These are phyloP conservation scores for Julus scandinavius DNA, from an alignment of 2,888 invertebrate species.

Conservation along the genomic window DNA sequence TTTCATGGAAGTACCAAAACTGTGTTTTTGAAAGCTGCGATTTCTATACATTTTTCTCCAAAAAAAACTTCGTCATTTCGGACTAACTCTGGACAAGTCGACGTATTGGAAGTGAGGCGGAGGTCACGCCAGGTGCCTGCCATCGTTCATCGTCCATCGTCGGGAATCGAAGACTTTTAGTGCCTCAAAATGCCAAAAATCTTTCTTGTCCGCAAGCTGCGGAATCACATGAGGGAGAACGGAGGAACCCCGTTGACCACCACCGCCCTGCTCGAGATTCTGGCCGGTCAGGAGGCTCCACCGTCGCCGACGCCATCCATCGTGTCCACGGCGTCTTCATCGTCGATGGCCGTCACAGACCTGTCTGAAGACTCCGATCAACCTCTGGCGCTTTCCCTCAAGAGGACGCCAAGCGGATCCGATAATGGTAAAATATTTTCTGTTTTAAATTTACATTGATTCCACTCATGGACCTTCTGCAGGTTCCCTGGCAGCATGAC, in stretches of 20 bases:
- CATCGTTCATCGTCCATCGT: neutral
- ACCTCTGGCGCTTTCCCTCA: slow-evolving; percentile 50
- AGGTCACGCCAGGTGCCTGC: neutral
- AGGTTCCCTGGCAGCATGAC: too few relatives aligned
- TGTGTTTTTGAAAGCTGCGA: too few relatives aligned
- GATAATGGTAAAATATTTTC: slow-evolving; percentile 43
- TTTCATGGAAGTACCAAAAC: neutral
- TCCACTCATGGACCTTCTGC: too few relatives aligned
- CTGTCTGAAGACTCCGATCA: slow-evolving; percentile 50
- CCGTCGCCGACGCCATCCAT: slow-evolving; percentile 51
- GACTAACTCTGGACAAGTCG: neutral
- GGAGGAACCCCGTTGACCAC: slow-evolving; percentile 50
- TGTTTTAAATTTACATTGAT: neutral
- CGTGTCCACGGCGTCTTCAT: slow-evolving; percentile 26
- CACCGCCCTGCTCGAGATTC: neutral
- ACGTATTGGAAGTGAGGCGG: neutral
- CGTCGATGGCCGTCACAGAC: slow-evolving; percentile 5
- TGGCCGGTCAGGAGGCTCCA: slow-evolving; percentile 45
- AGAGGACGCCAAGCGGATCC: slow-evolving; percentile 24
- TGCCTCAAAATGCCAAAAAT: slow-evolving; percentile 53
- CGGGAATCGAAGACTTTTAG: neutral
- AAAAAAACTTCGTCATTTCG: neutral
- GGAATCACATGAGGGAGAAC: slow-evolving; percentile 47
- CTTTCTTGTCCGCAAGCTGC: slow-evolving; percentile 55
- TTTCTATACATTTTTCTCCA: too few relatives aligned